phyloP scores from a whole-genome alignment of 2,113 vertebrate genomes.

The Caretta caretta region DNA sequence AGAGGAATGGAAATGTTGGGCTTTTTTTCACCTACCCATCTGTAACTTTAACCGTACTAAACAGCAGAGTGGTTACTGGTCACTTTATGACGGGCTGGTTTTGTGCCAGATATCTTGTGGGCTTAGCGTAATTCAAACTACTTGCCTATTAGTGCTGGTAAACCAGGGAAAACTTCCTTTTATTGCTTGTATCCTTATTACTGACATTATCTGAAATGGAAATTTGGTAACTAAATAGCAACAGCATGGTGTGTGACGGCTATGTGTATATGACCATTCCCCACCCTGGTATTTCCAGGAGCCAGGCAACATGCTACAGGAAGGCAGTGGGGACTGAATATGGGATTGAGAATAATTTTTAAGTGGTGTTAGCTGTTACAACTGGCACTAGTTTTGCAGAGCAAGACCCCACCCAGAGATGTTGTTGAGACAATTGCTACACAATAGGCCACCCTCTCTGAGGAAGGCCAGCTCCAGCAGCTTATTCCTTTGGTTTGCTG shows the following conservation, averaged over 20 bases:
- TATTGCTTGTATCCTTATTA: not conserved
- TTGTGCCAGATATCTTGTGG: not conserved
- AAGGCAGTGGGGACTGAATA: accelerated
- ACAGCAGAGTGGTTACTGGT: accelerated
- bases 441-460: accelerated
- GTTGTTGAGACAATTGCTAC: not conserved
- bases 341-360: accelerated
- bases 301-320: not conserved
- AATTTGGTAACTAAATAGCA: not conserved
- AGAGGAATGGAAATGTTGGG: not conserved
- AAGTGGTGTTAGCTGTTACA: not conserved
- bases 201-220: not conserved
- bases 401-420: not conserved
- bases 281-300: accelerated
- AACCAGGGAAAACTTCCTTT: not conserved
- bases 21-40: not conserved
- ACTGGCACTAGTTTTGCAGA: not conserved
- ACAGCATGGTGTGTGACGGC: not conserved
- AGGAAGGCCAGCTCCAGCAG: not conserved
- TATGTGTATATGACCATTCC: accelerated
- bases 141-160: not conserved
- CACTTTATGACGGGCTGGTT: accelerated
- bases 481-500: not conserved
- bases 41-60: not conserved
- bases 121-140: not conserved